Evolutionary conservation across 2,888 invertebrate species (phyloP), one percentile per base, ranked within the genome.

Genomic region (Cancer borealis): DNA sequence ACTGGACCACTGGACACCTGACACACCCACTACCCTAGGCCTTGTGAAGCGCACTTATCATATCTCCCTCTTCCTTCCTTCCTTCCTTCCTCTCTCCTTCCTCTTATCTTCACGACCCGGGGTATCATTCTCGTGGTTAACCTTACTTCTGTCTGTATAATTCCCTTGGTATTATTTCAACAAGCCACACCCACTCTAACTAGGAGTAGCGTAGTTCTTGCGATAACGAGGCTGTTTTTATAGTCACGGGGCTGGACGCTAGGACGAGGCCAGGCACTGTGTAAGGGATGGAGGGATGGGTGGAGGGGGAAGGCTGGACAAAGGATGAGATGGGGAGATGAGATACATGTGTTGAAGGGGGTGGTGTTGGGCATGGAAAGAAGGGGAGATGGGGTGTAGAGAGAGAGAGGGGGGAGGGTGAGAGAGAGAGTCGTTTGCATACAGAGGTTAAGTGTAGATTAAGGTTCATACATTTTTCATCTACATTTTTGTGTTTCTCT

Each of bases 251-350:
- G 21, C 30, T 21, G 39, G 46, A 12, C 39, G 12, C 46, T 14
- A 8, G 46, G 88, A 88, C 45, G 46, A 14, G 21, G 88, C 39
- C 6, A 39, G 88, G 46, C 45, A 88, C 17, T 21, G 88, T 3
- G 88, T 5, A 21, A 21, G 39, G 46, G 17, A 46, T 21, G 49
- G 88, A 88, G 21, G 49, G 88, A 88, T 46, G 49, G 88, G 49
- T 17, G 8, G 88, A 26, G 14, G 46, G 88, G 12, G n/a, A 45
- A 26, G 49, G 46, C 12, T 10, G 30, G 88, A 88, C 47, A 88
- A 30, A 46, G 88, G 46, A 49, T 26, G 46, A 88, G 88, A 88
- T 46, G 49, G 88, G 30, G 88, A 88, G 47, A 88, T 46, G 88
- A 88, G 88, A 88, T 46, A 88, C 47, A 88, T 10, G 49, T 21